Conservation (phyloP, 2,113 vertebrate genomes). For the Mola mola region DNA sequence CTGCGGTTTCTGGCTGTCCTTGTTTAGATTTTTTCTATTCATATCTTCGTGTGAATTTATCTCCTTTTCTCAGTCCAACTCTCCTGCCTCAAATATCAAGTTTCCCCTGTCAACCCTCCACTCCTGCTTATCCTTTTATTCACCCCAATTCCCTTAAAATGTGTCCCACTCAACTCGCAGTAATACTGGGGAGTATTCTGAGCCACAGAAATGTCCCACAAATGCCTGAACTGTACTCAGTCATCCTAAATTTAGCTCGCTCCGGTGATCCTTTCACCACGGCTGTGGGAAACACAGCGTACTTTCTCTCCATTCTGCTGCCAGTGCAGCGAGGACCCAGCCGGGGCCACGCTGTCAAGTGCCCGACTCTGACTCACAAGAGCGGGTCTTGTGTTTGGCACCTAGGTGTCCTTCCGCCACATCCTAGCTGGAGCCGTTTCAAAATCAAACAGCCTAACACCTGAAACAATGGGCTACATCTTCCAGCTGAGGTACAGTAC, state of each 20-base stretch:
- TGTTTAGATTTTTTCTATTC: too few relatives aligned
- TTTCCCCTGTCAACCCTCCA: background rate
- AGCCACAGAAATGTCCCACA: conserved; percentile 43
- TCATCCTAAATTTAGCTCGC: conserved; percentile 69
- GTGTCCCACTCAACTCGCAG: conserved; percentile 31
- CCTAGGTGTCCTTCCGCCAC: conserved; percentile 62
- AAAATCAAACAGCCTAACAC: conserved; percentile 44
- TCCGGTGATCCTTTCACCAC: conserved; percentile 38
- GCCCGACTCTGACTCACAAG: conserved; percentile 58
- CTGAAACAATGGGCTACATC: conserved; percentile 60
- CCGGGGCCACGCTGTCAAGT: conserved; percentile 37
- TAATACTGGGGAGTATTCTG: conserved; percentile 14
- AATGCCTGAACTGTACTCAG: conserved; percentile 54
- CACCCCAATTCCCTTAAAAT: conserved; percentile 2
- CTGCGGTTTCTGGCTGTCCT: too few relatives aligned
- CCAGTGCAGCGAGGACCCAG: conserved; percentile 8
- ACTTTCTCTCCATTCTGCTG: conserved; percentile 4
- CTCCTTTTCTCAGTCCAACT: too few relatives aligned
- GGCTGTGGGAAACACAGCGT: conserved; percentile 58
- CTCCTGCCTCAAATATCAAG: too few relatives aligned
- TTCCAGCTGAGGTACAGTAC: conserved; percentile 37
- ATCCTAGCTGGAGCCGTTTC: conserved; percentile 2
- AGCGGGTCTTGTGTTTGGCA: conserved; percentile 41
- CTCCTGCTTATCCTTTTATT: background rate
- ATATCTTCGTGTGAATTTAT: too few relatives aligned